Evolutionary conservation across 1,140 invertebrate genomes (phyloP), one percentile per base, ranked within the genome.

Genomic region (Globodera ellingtonae): DNA sequence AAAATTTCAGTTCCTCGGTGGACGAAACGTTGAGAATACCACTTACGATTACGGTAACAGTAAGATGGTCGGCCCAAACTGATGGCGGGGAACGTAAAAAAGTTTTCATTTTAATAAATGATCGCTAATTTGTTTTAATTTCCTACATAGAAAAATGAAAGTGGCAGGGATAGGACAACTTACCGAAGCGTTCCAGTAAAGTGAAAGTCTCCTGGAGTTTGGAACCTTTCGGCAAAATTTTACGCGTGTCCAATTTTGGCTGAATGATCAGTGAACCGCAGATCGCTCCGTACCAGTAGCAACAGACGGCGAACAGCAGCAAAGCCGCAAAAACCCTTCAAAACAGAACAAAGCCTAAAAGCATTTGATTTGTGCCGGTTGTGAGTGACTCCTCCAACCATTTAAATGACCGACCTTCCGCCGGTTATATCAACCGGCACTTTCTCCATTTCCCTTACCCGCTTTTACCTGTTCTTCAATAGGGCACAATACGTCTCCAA

Each of bases 21-120:
- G 81, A 81, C 8, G 78, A 21, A 44, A 88, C 82, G 50, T 89
- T 80, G 13, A 89, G 80, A 18, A 85, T 83, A 9, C 66, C 71
- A 65, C 88, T 87, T 0, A 88, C 79, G 18, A 89, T 65, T 35
- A 88, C 83, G 4, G 86, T 88, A 13, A 89, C 88, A 24, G 87
- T 83, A 46, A 87, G 86, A 70, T 88, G 88, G 62, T 88, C 84
- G 24, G 79, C 69, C 87, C 88, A 88, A 48, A 88, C 87, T 79
- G 72, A 70, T 35, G 15, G 21, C 52, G 18, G 18, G 35, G 21
- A 18, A 47, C 7, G 67, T 46, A 18, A 78, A 50, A 62, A 24
- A 24, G 24, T 24, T 24, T 24, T 24, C 0, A 24, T 24, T 24
- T 24, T 80, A n/a, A 62, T 48, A 35, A 75, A 79, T 4, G 44